Evolutionary conservation across 2,888 invertebrate species (phyloP), one percentile per base, ranked within the genome.

Genomic region (Pharmacophagus antenor): DNA sequence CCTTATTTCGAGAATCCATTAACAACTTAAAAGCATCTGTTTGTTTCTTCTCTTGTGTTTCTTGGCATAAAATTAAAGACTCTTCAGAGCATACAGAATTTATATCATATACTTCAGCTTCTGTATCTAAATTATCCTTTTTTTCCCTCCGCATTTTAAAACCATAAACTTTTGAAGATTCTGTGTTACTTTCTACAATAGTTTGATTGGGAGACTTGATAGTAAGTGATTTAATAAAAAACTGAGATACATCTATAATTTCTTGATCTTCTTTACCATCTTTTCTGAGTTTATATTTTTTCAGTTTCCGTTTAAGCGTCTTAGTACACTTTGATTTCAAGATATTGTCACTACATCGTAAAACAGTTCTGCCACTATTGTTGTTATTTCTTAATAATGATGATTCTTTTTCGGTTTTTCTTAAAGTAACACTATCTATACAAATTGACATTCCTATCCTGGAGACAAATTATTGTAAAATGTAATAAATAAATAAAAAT

Each of bases 1-100:
- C 88, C 74, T 93, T 93, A 72, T 93, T 92, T 64, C 94, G 87
- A 18, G 93, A 92, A 65, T 92, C 93, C 94, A 94, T 94, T 85
- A 94, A 86, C 27, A 94, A 73, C 70, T 93, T 86, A 77, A 94
- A 94, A 37, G 93, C 94, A 89, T 94, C 82, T 56, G 77, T 84
- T 65, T 84, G 77, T 63, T 80, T 84, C 63, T 74, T 82, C 22
- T 77, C 77, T 62, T 79, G 71, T 54, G 58, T 69, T 23, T 64
- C 64, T 44, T 85, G 59, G 49, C 58, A 58, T 37, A 49, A 42
- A 21, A 50, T 22, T 64, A 64, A 62, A 6, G 62, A 20, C 21
- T 25, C 42, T 41, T 37, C 7, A 4, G 41, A 15, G n/a, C 25
- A 27, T 18, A 21, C 12, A 23, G 58, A 48, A 21, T 49, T 56